phyloP scores from a whole-genome alignment of 2,888 invertebrate species.

The Apamea crenata region DNA sequence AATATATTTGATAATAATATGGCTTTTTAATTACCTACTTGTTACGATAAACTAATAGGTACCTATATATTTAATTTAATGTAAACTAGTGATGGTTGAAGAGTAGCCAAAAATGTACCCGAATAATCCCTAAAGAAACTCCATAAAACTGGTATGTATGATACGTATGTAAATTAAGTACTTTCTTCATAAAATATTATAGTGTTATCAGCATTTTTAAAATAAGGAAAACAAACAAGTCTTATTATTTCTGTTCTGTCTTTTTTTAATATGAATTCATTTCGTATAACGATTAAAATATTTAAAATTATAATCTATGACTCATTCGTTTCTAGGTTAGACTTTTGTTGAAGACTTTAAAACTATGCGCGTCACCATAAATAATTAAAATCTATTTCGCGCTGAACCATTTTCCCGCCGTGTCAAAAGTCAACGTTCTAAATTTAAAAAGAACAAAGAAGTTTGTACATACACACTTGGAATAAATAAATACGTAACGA shows the following conservation, averaged over 20 bases:
- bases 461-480: slow-evolving; percentile 70
- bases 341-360: background rate
- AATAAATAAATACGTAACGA: slow-evolving; percentile 80
- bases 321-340: slow-evolving; percentile 13
- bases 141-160: background rate
- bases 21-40: no score
- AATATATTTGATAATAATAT: background rate
- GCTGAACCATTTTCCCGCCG: slow-evolving; percentile 52
- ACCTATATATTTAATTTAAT: no score
- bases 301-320: slow-evolving; percentile 13
- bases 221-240: slow-evolving; percentile 22
- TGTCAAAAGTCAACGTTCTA: slow-evolving; percentile 82
- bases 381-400: slow-evolving; percentile 27
- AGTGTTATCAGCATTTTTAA: background rate
- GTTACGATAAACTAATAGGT: no score
- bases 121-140: slow-evolving; percentile 5
- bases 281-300: slow-evolving; percentile 5
- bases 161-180: background rate
- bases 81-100: no score
- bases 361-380: slow-evolving; percentile 11
- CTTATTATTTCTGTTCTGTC: background rate
- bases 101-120: background rate
- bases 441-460: slow-evolving; percentile 82
- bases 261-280: background rate
- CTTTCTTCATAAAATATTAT: background rate